Evolutionary conservation across 2,888 invertebrate species (phyloP).

Genomic region (Liopterus haemorrhoidalis): DNA sequence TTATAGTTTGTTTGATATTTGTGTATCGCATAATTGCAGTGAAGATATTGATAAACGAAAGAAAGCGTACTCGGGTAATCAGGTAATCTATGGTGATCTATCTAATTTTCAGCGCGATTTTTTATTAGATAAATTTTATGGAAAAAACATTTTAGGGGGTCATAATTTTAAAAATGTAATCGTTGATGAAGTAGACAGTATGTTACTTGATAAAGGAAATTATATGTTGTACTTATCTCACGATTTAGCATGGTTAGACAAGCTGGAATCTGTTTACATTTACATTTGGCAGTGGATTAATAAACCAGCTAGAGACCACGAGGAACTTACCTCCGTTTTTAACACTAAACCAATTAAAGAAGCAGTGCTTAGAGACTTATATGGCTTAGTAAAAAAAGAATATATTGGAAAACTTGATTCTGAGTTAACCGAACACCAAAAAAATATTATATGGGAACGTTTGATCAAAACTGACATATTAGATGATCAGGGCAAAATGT

Average conservation of each 20-base stretch:
- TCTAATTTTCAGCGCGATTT: slow-evolving; percentile 39
- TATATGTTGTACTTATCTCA: slow-evolving; percentile 42
- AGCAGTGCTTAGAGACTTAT: slow-evolving; percentile 28
- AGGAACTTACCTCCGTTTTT: no score
- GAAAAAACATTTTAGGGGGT: slow-evolving; percentile 35
- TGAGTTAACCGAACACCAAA: slow-evolving; percentile 27
- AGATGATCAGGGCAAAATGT: slow-evolving; percentile 18
- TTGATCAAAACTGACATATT: slow-evolving; percentile 22
- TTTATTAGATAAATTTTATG: slow-evolving; percentile 38
- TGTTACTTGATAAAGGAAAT: slow-evolving; percentile 44
- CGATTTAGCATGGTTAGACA: slow-evolving; percentile 39
- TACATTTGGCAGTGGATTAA: slow-evolving; percentile 36
- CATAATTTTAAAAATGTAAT: slow-evolving; percentile 37
- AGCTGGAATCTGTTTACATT: slow-evolving; percentile 39
- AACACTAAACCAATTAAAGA: no score
- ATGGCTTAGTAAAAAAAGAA: no score
- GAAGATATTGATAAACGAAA: slow-evolving; percentile 31
- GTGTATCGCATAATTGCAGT: slow-evolving; percentile 35
- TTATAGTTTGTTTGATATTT: slow-evolving; percentile 35
- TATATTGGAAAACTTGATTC: slow-evolving; percentile 25
- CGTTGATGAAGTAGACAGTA: slow-evolving; percentile 45
- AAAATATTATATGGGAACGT: slow-evolving; percentile 27
- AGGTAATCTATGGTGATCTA: slow-evolving; percentile 40
- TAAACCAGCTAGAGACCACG: slow-evolving; percentile 22
- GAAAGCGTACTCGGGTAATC: slow-evolving; percentile 29